Conservation (phyloP, 23 tunicate species). For the Styela plicata region DNA sequence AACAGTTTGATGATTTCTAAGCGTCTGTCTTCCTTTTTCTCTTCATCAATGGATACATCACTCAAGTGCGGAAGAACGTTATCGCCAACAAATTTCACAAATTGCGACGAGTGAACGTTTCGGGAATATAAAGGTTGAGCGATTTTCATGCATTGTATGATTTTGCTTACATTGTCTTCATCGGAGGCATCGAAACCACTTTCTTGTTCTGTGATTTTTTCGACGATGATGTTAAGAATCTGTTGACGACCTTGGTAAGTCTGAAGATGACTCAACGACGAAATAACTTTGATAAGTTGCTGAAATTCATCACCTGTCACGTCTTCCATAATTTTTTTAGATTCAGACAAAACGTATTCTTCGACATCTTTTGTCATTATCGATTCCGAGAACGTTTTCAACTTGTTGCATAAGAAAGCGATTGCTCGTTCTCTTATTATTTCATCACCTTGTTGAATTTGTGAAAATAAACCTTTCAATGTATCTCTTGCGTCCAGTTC, state of each 20-base stretch:
- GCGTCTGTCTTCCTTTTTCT: constrained; percentile 30
- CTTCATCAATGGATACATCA: constrained; percentile 23
- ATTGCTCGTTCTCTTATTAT: constrained; percentile 70
- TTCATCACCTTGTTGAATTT: constrained; percentile 71
- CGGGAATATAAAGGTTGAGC: constrained; percentile 79
- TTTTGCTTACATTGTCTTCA: constrained; percentile 52
- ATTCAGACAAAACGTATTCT: constrained; percentile 63
- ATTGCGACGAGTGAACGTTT: constrained; percentile 78
- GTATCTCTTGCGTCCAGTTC: constrained; percentile 70
- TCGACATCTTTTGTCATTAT: constrained; percentile 82
- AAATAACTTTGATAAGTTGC: constrained; percentile 65
- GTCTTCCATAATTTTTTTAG: constrained; percentile 74
- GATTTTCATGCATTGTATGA: constrained; percentile 67
- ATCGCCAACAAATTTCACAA: constrained; percentile 61
- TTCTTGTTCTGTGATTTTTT: constrained; percentile 46
- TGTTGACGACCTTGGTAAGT: constrained; percentile 90
- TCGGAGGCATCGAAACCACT: constrained; percentile 60
- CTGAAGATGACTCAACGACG: constrained; percentile 77
- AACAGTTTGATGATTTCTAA: constrained; percentile 60
- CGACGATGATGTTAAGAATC: constrained; percentile 67
- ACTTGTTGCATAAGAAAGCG: constrained; percentile 51
- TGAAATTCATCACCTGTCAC: constrained; percentile 88
- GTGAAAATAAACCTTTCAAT: constrained; percentile 61
- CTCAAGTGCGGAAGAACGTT: constrained; percentile 50
- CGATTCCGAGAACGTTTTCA: constrained; percentile 53